A percentile compares a stretch with the other conserved stretches of the same genome.
phyloP scores from a whole-genome alignment of 1,140 invertebrate genomes.

The Phenacoccus solenopsis region DNA sequence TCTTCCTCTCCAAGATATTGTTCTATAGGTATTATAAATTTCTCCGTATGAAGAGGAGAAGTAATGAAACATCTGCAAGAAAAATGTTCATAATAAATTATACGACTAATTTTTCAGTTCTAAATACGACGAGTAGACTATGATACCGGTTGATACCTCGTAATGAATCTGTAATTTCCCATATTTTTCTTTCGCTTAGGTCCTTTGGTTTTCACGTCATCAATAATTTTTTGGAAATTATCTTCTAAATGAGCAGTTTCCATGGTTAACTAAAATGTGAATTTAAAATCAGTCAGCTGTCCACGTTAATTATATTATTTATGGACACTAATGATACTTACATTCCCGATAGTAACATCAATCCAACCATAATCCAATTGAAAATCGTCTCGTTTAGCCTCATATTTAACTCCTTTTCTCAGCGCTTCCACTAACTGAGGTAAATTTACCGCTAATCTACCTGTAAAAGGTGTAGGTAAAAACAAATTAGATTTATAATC shows the following conservation, averaged over 20 bases:
- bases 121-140: neutral
- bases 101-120: neutral
- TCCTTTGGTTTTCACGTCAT: conserved; percentile 44
- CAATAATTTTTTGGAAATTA: conserved; percentile 49
- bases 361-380: conserved; percentile 55
- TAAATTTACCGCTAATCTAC: conserved; percentile 51
- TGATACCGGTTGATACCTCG: neutral
- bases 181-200: conserved; percentile 43
- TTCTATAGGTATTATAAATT: neutral
- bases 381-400: conserved; percentile 44
- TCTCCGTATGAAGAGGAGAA: neutral
- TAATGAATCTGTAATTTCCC: neutral
- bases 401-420: conserved; percentile 51
- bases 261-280: conserved; percentile 52
- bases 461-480: too few species aligned
- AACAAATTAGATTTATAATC: too few species aligned
- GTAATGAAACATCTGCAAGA: neutral
- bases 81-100: neutral
- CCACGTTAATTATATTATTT: too few species aligned
- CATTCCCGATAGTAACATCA: conserved; percentile 49
- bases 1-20: neutral
- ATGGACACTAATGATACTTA: conserved; percentile 33
- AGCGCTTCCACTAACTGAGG: conserved; percentile 45
- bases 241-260: conserved; percentile 49
- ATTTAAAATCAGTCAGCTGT: conserved; percentile 23